Evolutionary conservation across 2,113 vertebrate genomes (phyloP).

Genomic region (Menidia beryllina): DNA sequence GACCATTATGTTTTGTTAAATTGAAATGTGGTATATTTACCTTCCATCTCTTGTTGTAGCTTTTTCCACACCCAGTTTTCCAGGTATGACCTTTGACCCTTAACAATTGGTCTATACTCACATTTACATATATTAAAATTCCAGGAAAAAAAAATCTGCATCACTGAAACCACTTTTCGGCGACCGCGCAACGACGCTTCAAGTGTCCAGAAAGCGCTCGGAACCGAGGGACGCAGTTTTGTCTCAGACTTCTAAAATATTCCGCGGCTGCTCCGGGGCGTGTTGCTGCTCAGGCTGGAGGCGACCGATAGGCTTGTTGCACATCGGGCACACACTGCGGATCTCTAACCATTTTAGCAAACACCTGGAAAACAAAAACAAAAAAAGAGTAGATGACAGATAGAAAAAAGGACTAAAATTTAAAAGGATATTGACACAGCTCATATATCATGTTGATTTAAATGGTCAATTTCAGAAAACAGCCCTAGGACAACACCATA

Average conservation of each 20-base stretch:
- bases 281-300: conserved; percentile 64
- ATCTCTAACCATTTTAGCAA: conserved; percentile 86
- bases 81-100: conserved; percentile 5
- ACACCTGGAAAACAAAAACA: conserved; percentile 72
- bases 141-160: conserved; percentile 15
- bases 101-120: neutral
- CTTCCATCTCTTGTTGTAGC: neutral
- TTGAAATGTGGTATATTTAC: neutral
- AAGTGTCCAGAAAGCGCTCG: neutral
- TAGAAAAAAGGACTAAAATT: too few species aligned
- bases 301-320: conserved; percentile 83
- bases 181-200: conserved; percentile 1
- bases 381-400: neutral
- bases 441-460: too few species aligned
- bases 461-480: conserved; percentile 1
- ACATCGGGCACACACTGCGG: conserved; percentile 85
- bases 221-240: conserved; percentile 13
- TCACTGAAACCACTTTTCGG: conserved; percentile 25
- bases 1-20: neutral
- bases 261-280: conserved; percentile 58
- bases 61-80: neutral
- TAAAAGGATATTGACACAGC: too few species aligned
- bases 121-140: conserved; percentile 7
- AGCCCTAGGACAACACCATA: conserved; percentile 1
- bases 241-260: conserved; percentile 75